phyloP scores from a whole-genome alignment of 2,888 invertebrate genomes.

The Drosophila kambysellisi region DNA sequence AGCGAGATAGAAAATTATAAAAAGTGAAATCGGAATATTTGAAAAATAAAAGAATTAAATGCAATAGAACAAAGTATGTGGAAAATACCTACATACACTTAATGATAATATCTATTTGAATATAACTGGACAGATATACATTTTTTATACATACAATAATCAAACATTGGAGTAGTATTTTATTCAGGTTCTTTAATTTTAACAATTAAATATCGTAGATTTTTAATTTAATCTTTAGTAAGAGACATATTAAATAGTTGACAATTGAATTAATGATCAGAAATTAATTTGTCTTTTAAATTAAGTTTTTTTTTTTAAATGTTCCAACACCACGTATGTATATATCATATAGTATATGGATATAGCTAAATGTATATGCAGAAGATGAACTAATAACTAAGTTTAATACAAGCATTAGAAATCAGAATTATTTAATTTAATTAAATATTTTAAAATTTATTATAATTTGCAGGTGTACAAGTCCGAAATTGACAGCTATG shows the following conservation, averaged over 20 bases:
- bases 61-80: too few species aligned
- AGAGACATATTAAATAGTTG: background rate
- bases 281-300: background rate
- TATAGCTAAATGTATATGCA: background rate
- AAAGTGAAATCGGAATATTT: background rate
- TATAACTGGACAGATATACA: background rate
- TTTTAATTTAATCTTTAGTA: background rate
- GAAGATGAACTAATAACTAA: too few species aligned
- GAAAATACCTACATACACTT: too few species aligned
- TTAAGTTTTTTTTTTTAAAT: too few species aligned
- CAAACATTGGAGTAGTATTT: background rate
- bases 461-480: slow-evolving; percentile 89
- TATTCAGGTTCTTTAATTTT: background rate
- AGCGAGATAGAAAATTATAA: too few species aligned
- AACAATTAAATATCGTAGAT: background rate
- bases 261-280: background rate
- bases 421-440: background rate
- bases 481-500: slow-evolving; percentile 97
- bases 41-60: background rate
- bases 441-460: background rate
- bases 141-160: background rate
- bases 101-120: background rate
- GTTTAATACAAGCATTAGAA: background rate
- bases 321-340: too few species aligned
- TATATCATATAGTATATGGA: background rate